Percentiles rank a stretch among this genome's conserved stretches.
These are phyloP conservation scores for Mormyrus hasselquistii DNA, from an alignment of 2,797 vertebrate species.

Conservation along the genomic window DNA sequence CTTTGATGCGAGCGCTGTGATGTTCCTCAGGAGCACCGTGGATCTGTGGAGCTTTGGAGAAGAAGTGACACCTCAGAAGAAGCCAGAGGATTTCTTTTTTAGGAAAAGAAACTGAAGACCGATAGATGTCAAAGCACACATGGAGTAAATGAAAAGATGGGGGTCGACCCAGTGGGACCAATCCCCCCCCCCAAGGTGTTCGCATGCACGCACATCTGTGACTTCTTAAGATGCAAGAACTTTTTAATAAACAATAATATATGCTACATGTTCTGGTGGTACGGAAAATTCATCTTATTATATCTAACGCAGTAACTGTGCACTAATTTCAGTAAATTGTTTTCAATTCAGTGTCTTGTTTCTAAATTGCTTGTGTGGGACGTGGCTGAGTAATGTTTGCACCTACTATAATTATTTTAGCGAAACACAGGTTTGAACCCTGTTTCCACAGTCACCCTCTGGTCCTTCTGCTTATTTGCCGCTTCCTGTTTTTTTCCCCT, in stretches of 20 bases:
- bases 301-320: not conserved
- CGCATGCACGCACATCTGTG: not conserved
- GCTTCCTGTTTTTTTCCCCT: not conserved
- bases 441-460: not conserved
- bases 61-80: not conserved
- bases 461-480: not conserved
- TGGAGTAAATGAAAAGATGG: not conserved
- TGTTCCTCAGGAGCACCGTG: not conserved
- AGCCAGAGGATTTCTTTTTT: not conserved
- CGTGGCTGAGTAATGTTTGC: not conserved
- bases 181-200: not conserved
- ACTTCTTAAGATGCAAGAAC: not conserved
- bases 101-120: not conserved
- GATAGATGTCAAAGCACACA: not conserved
- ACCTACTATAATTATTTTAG: slow-evolving; percentile 15
- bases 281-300: not conserved
- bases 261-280: not conserved
- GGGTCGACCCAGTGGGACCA: not conserved
- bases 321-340: not conserved
- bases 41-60: not conserved
- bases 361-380: not conserved
- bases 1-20: not conserved
- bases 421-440: not conserved
- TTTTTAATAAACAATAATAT: not conserved
- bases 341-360: not conserved